Evolutionary conservation across 2,113 vertebrate genomes (phyloP), one percentile per base, ranked within the genome.

Genomic region (Struthio camelus): DNA sequence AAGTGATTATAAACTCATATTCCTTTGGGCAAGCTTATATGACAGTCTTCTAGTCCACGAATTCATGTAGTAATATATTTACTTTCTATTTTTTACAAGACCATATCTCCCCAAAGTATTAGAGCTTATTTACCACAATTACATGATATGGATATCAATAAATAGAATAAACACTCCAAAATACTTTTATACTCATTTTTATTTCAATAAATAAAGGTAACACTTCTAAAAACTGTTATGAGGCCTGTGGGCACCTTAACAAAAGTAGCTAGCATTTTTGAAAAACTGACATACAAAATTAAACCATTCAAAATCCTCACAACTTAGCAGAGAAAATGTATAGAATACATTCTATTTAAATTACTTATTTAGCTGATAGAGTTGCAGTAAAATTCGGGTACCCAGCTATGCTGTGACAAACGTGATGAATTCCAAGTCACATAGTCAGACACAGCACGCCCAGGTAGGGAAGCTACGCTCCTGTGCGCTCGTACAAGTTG

Each of bases 401-500:
- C 28, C 25, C 36, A 85, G 54, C 34, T 62, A 6, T 0, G 23
- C 0, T 0, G 42, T 51, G 46, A 71, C 38, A 59, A 27, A 87
- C 53, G 34, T 11, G 20, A 58, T 19, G 7, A 54, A 67, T 28
- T 40, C 46, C 46, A 36, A 73, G 58, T 6, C 5, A 4, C 13
- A 11, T 36, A 65, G 75, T 13, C 1, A 0, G 32, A 8, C 30
- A 5, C 14, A 1, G 23, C 4, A 18, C 22, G 32, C 34, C 42
- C 76, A 61, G 19, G 44, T 16, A 78, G 32, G 16, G 24, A 1
- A 14, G 54, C 36, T 56, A 42, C 24, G 54, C 40, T 46, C 42
- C 73, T 46, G 25, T 3, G 10, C 1, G 3, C 42, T 48, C 65
- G 59, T 30, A 50, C 25, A 81, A 87, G 42, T 56, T 2, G 54